A percentile compares a stretch with the other conserved stretches of the same genome.
phyloP scores from a whole-genome alignment of 2,113 vertebrate species.

The Semnornis frantzii region DNA sequence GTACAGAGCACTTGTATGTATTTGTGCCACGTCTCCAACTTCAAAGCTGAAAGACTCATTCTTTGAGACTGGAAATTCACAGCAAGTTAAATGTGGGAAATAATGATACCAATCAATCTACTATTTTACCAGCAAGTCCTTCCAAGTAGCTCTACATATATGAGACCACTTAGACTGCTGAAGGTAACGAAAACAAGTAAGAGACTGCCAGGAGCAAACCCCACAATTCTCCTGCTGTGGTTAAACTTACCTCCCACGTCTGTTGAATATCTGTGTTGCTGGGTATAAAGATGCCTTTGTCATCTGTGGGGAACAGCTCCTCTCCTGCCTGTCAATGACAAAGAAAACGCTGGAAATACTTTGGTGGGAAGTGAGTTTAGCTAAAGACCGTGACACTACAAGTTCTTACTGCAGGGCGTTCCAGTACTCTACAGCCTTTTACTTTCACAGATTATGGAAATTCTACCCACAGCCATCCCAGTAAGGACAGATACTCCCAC shows the following conservation, averaged over 20 bases:
- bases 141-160: not conserved
- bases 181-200: not conserved
- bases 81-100: not conserved
- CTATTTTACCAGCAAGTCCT: not conserved
- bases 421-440: not conserved
- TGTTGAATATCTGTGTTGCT: constrained; percentile 79
- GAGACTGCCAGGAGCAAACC: not conserved
- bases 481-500: not conserved
- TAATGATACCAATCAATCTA: fast-evolving
- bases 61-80: not conserved
- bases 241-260: constrained; percentile 85
- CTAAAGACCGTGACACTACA: not conserved
- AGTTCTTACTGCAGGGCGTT: not conserved
- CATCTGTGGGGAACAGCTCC: constrained; percentile 66
- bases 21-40: not conserved
- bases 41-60: not conserved
- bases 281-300: constrained; percentile 71
- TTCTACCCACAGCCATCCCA: not conserved
- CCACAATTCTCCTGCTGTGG: not conserved
- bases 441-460: not conserved
- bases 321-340: constrained; percentile 75
- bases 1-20: not conserved
- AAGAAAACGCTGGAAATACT: not conserved
- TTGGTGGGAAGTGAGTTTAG: not conserved
- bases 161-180: not conserved